Base-by-base conservation (phyloP, 2,797 vertebrate species). In the Cheirogaleus major region DNA sequence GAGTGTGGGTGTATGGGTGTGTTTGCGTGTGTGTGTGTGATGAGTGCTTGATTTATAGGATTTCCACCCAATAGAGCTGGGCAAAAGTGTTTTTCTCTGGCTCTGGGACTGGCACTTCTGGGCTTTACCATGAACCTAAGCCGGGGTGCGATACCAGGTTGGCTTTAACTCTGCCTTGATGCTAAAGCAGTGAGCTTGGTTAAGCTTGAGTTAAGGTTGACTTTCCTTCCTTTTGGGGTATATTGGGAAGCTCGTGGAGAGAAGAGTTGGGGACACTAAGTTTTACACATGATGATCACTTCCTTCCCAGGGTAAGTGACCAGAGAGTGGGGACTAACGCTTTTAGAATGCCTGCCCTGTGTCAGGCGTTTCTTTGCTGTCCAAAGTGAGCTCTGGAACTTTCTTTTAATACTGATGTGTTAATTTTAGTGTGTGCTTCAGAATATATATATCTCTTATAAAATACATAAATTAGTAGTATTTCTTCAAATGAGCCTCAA, bases 31-130 rank as follows among this genome's bases (percentile, higher is more conserved):
- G 22, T 5, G 13, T 25, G 10, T 38, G 43, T 76, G 78, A 95
- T 84, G 15, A 52, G 32, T 38, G 55, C 84, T 57, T 72, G 87
- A 73, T 76, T 81, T 83, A 78, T 35, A 35, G 76, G 87, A 35
- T 57, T 93, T 87, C 65, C 50, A 55, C n/a, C 27, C 38, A 67
- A 75, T 48, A 94, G 55, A 50, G 7, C 30, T 84, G 45, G 59
- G 72, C 7, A 41, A 22, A 63, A 45, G 15, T 20, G 45, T 6
- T 57, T 88, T 63, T 13, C 45, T 38, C 67, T 86, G 83, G 59
- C 76, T 70, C 45, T 82, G 43, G 30, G 35, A 65, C 41, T 41
- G 48, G 48, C n/a, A 41, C 12, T 94, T 41, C 63, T 89, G 52
- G 45, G 22, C 70, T 67, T 93, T 38, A 27, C 70, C 81, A 27